Conservation (phyloP, 2,113 vertebrate genomes). For the Corythoichthys intestinalis region DNA sequence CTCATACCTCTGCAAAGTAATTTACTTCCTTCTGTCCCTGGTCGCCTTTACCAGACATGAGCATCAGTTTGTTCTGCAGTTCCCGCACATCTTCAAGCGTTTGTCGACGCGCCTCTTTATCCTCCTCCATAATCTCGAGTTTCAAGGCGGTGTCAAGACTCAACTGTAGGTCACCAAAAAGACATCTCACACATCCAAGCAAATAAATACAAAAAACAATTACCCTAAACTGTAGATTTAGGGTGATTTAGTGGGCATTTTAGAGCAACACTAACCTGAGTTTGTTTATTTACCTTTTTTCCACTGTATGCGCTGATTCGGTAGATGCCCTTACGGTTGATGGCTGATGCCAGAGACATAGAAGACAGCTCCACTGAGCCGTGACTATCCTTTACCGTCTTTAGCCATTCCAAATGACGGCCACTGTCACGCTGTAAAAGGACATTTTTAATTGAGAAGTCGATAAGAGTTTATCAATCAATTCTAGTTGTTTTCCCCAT, state of each 20-base stretch:
- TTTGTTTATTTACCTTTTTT: conserved; percentile 57
- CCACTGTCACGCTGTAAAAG: conserved; percentile 81
- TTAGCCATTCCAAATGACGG: conserved; percentile 88
- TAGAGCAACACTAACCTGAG: background rate
- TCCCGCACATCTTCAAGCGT: conserved; percentile 85
- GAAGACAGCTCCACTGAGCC: conserved; percentile 94
- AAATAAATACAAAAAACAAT: background rate
- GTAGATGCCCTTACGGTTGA: conserved; percentile 87
- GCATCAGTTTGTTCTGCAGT: conserved; percentile 94
- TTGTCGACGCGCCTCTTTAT: conserved; percentile 58
- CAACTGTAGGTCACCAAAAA: conserved; percentile 56
- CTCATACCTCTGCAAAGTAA: conserved; percentile 81
- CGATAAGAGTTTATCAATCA: too few relatives aligned
- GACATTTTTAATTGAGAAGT: background rate
- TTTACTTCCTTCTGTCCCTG: conserved; percentile 83
- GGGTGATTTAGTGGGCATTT: background rate
- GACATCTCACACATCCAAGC: background rate
- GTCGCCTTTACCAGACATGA: conserved; percentile 92
- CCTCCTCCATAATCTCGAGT: conserved; percentile 73
- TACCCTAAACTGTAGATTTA: background rate
- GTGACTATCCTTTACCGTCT: conserved; percentile 92
- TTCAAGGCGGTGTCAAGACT: conserved; percentile 75
- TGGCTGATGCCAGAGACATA: conserved; percentile 84
- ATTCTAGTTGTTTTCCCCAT: conserved; percentile 7
- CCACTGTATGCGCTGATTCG: conserved; percentile 70